Conservation (phyloP, 2,113 vertebrate species). For the Oreotrochilus melanogaster region DNA sequence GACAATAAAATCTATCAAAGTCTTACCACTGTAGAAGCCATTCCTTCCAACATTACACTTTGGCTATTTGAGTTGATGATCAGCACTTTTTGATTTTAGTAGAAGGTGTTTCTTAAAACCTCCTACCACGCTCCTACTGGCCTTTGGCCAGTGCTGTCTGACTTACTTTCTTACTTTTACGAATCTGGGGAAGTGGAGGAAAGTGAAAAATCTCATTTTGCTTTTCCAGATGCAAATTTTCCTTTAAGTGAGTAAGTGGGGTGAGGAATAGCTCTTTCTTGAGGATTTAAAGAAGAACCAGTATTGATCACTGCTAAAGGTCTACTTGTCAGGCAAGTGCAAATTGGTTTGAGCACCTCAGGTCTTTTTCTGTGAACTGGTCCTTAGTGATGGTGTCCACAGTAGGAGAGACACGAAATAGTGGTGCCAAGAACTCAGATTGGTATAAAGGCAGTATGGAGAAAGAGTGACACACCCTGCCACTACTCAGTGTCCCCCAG, state of each 20-base stretch:
- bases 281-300: not conserved
- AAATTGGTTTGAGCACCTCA: not conserved
- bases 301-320: not conserved
- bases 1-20: not conserved
- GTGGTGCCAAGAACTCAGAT: not conserved
- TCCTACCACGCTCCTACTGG: not conserved
- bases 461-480: not conserved
- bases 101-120: not conserved
- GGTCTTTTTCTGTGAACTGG: not conserved
- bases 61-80: not conserved
- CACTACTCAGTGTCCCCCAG: not conserved
- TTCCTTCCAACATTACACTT: not conserved
- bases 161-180: not conserved
- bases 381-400: fast-evolving
- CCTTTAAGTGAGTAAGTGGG: not conserved
- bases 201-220: not conserved
- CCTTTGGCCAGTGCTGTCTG: not conserved
- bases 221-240: not conserved
- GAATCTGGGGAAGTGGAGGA: not conserved
- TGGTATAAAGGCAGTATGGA: not conserved
- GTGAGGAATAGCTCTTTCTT: not conserved
- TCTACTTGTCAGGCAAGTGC: not conserved
- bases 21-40: not conserved
- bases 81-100: not conserved
- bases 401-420: fast-evolving